These are phyloP conservation scores for Ptychadena robeensis DNA, from an alignment of 2,797 vertebrate species.

Conservation along the genomic window DNA sequence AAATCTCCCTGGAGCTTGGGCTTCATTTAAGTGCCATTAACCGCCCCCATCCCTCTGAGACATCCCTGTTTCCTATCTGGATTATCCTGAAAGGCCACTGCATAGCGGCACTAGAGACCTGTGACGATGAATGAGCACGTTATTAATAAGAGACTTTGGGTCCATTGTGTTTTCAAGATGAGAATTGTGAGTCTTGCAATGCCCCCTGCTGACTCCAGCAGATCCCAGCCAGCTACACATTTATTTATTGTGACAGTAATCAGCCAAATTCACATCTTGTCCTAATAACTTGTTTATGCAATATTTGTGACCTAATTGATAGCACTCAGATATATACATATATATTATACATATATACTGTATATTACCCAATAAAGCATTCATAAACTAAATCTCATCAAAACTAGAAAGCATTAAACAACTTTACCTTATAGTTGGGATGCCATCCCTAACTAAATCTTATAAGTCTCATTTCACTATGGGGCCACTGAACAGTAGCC, in stretches of 20 bases:
- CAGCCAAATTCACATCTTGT: not conserved
- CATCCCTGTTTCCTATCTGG: slow-evolving; percentile 65
- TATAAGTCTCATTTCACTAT: too few relatives aligned
- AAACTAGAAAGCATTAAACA: too few relatives aligned
- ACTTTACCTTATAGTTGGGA: too few relatives aligned
- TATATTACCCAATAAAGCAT: too few relatives aligned
- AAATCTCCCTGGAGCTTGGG: slow-evolving; percentile 70
- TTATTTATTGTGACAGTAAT: slow-evolving; percentile 1
- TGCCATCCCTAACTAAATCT: too few relatives aligned
- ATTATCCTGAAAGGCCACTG: slow-evolving; percentile 63
- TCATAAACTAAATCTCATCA: too few relatives aligned
- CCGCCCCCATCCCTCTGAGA: slow-evolving; percentile 63
- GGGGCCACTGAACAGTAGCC: too few relatives aligned
- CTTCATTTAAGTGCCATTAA: slow-evolving; percentile 79
- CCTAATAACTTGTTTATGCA: not conserved
- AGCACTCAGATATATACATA: not conserved
- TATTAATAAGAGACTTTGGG: slow-evolving; percentile 69
- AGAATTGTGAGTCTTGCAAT: slow-evolving; percentile 39
- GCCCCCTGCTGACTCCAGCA: not conserved
- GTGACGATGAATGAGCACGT: slow-evolving; percentile 61
- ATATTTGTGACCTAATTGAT: not conserved
- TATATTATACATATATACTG: too few relatives aligned
- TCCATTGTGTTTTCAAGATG: slow-evolving; percentile 28
- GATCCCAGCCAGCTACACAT: slow-evolving; percentile 25
- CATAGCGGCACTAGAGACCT: slow-evolving; percentile 11